Evolutionary conservation across 2,888 invertebrate species (phyloP).

Genomic region (Brachypalpus laphriformis): DNA sequence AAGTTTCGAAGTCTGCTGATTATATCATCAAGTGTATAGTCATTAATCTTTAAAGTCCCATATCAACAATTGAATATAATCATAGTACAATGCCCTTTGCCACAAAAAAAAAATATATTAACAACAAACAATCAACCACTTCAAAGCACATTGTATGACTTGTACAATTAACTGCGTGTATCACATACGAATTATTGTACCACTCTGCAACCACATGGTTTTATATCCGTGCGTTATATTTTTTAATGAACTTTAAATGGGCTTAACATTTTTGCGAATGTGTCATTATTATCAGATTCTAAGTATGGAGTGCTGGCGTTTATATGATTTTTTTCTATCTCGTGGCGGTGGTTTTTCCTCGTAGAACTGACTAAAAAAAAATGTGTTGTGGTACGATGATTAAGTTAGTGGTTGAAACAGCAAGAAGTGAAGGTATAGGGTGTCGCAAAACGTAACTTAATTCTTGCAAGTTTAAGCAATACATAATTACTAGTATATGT

Average conservation of each 20-base stretch:
- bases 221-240: not conserved
- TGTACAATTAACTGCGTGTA: slow-evolving; percentile 40
- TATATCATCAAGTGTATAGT: slow-evolving; percentile 17
- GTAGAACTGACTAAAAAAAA: not conserved
- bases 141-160: slow-evolving; percentile 24
- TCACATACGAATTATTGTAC: slow-evolving; percentile 24
- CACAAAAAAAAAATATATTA: not conserved
- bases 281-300: slow-evolving; percentile 18
- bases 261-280: slow-evolving; percentile 3
- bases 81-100: slow-evolving; percentile 47
- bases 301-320: not conserved
- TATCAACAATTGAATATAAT: slow-evolving; percentile 38
- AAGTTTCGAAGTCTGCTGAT: not conserved
- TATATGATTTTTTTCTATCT: not conserved
- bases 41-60: slow-evolving; percentile 21
- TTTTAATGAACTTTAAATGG: slow-evolving; percentile 33
- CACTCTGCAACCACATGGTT: not conserved
- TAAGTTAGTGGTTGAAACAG: not conserved
- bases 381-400: not conserved
- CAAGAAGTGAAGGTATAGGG: not conserved
- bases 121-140: not conserved
- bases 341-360: not conserved
- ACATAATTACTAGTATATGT: too few relatives aligned
- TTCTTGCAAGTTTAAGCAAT: too few relatives aligned
- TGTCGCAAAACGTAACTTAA: not conserved